Percentiles rank a stretch among this genome's conserved stretches.
Evolutionary conservation across 1,140 invertebrate species (phyloP).

Genomic region (Ceratina australensis): DNA sequence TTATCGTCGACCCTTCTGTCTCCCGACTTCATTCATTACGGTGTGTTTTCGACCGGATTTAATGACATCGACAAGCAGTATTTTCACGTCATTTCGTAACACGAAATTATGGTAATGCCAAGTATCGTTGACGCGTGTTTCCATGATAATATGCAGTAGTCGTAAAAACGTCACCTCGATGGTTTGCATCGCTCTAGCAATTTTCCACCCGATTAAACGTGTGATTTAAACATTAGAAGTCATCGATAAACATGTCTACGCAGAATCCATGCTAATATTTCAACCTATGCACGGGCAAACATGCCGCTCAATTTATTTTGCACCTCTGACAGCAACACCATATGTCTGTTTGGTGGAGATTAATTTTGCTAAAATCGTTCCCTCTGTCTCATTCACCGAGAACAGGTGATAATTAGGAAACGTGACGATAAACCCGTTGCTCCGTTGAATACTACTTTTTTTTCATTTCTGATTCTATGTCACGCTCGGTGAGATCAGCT

Average conservation of each 20-base stretch:
- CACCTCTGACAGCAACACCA: neutral
- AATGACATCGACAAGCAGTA: neutral
- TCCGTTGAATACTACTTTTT: neutral
- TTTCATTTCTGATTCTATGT: constrained; percentile 14
- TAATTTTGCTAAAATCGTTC: neutral
- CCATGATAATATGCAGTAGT: neutral
- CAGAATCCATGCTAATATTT: neutral
- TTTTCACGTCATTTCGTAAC: neutral
- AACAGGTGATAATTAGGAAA: neutral
- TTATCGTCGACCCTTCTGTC: neutral
- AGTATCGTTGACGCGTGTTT: too few relatives aligned
- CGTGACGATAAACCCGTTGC: neutral
- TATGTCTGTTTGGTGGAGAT: neutral
- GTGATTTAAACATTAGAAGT: constrained; percentile 11
- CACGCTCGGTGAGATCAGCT: constrained; percentile 53
- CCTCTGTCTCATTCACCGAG: neutral
- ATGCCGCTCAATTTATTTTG: neutral
- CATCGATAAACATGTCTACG: neutral
- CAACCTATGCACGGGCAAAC: neutral
- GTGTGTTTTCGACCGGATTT: neutral
- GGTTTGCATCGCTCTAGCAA: neutral
- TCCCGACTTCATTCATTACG: neutral
- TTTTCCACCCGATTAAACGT: neutral
- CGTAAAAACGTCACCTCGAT: neutral
- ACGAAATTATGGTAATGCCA: neutral